Base-by-base conservation (phyloP, 2,797 vertebrate genomes). In the Rachycentron canadum region DNA sequence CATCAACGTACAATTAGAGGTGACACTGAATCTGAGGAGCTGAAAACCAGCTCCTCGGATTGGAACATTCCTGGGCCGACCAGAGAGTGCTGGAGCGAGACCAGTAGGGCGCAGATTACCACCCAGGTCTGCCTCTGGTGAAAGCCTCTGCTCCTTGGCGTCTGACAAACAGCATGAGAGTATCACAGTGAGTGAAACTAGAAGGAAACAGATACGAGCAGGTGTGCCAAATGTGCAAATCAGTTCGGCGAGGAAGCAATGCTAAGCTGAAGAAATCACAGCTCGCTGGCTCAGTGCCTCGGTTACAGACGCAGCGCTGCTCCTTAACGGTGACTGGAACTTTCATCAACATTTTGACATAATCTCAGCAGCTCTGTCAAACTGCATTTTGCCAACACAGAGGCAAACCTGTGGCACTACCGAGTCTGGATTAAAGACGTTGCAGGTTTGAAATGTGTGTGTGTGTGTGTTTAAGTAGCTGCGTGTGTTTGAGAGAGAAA, bases 181-280 rank as follows among this genome's bases (percentile, higher is more conserved):
- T 76, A 28, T 81, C 53, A 19, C 57, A 64, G 45, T 4, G 77
- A 85, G 80, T 1, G 3, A 65, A 82, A 52, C 55, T 76, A 78
- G 80, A 86, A 81, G 79, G 80, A 84, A 85, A 83, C 23, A 72
- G 82, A 86, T 73, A 71, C 2, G 76, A 88, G 88, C 86, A 89
- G 88, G 84, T 92, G 87, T 82, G 91, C 84, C 91, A 86, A 86
- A 83, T 79, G 86, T 81, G 86, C 75, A 90, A 86, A 90, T 83
- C 63, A 76, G 76, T 75, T 81, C 49, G 52, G 69, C 1, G 26
- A 62, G 82, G 84, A 81, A 79, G 85, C 79, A 38, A 82, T n/a
- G 17, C 65, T 69, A 77, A 76, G 81, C 74, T 65, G 72, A 73
- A 69, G 77, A 78, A 86, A 84, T 84, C 86, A 30, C 77, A 69